Conservation (phyloP, 2,113 vertebrate species). For the Plectropomus leopardus region DNA sequence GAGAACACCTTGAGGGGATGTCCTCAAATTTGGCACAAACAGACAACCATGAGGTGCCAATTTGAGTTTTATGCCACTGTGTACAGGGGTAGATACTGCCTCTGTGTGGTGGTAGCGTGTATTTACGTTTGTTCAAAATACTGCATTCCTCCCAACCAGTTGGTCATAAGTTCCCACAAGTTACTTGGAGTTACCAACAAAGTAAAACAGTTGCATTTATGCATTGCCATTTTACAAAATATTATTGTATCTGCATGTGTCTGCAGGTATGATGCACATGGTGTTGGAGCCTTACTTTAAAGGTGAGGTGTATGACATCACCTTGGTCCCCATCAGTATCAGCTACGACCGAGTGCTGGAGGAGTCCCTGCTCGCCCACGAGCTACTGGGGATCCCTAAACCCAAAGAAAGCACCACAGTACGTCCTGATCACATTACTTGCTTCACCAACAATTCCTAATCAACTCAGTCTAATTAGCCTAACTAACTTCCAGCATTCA, state of each 20-base stretch:
- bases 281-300: conserved; percentile 97
- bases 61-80: neutral
- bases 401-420: conserved; percentile 94
- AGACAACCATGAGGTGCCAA: too few relatives aligned
- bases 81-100: neutral
- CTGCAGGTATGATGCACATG: conserved; percentile 95
- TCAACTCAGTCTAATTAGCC: neutral
- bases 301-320: conserved; percentile 94
- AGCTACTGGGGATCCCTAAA: conserved; percentile 95
- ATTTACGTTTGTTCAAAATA: neutral
- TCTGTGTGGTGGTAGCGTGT: neutral
- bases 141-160: neutral
- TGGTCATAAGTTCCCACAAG: neutral
- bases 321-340: conserved; percentile 95
- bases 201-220: neutral
- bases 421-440: conserved; percentile 28
- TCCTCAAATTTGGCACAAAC: too few relatives aligned
- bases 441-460: neutral
- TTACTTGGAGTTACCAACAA: neutral
- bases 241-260: conserved; percentile 19
- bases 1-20: too few relatives aligned
- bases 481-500: neutral
- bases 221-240: neutral
- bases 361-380: conserved; percentile 92
- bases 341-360: conserved; percentile 96